phyloP scores from a whole-genome alignment of 2,113 vertebrate genomes.

The Prietella phreatophila region DNA sequence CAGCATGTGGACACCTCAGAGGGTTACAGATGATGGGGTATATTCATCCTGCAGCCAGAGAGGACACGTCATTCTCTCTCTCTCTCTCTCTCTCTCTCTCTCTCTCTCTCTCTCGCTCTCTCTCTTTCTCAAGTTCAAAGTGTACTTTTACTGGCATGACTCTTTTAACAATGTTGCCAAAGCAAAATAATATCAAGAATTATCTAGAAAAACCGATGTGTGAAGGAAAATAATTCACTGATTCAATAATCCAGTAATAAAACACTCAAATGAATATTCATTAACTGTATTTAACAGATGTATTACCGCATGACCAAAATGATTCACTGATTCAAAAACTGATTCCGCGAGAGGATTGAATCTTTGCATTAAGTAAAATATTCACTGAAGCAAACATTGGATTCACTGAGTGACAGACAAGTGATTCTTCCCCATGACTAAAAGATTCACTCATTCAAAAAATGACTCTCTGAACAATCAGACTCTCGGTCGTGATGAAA shows the following conservation, averaged over 20 bases:
- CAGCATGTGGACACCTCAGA: not conserved
- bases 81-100: not conserved
- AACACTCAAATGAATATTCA: not conserved
- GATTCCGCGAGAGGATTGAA: too few species aligned
- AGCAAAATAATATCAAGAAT: not conserved
- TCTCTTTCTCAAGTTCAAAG: not conserved
- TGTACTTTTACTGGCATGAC: slow-evolving; percentile 14
- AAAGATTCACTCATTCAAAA: not conserved
- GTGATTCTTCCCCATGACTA: not conserved
- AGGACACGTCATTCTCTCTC: not conserved
- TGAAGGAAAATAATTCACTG: not conserved
- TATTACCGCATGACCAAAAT: not conserved
- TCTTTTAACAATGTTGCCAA: slow-evolving; percentile 51
- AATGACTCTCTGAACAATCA: not conserved
- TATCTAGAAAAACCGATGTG: not conserved
- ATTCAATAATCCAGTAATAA: not conserved
- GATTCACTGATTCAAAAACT: not conserved
- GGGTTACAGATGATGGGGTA: not conserved
- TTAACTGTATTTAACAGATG: not conserved
- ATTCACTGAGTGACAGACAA: not conserved
- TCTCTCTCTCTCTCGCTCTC: slow-evolving; percentile 18
- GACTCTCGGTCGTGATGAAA: not conserved
- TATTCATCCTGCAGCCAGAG: not conserved
- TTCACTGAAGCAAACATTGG: not conserved
- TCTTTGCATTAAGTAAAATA: too few species aligned